phyloP scores from a whole-genome alignment of 2,797 vertebrate species.

The Ibycter americanus region DNA sequence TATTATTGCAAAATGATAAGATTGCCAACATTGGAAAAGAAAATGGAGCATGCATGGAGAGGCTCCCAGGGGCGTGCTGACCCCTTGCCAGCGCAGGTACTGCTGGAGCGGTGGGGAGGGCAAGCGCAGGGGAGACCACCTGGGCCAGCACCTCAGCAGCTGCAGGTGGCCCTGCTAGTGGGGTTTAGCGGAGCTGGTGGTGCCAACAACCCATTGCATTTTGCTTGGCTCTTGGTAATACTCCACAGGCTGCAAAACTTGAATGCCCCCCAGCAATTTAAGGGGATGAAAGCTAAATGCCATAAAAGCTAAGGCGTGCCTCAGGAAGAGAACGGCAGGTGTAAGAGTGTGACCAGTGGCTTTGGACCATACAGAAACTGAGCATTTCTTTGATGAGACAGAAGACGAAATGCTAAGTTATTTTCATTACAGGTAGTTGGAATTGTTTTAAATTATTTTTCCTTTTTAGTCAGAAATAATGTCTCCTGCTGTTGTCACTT shows the following conservation, averaged over 20 bases:
- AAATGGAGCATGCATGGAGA: accelerated
- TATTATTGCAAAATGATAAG: background rate
- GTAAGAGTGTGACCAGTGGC: background rate
- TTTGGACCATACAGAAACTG: background rate
- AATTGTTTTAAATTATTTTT: background rate
- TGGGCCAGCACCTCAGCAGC: background rate
- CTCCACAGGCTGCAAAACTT: background rate
- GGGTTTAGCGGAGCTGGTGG: too few species aligned
- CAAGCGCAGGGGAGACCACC: background rate
- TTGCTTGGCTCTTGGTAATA: background rate
- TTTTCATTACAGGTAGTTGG: background rate
- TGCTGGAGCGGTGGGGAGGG: background rate
- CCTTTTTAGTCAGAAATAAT: background rate
- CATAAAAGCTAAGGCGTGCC: accelerated
- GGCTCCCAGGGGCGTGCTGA: background rate
- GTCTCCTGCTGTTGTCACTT: background rate
- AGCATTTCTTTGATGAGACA: background rate
- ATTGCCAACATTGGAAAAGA: background rate
- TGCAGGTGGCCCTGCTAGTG: background rate
- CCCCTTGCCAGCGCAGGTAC: background rate
- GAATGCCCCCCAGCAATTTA: background rate
- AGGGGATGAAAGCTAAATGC: background rate
- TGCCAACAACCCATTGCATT: accelerated
- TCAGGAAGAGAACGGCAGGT: background rate
- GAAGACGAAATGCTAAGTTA: background rate